Evolutionary conservation across 2,797 vertebrate genomes (phyloP), one percentile per base, ranked within the genome.

Genomic region (Balearica regulorum): DNA sequence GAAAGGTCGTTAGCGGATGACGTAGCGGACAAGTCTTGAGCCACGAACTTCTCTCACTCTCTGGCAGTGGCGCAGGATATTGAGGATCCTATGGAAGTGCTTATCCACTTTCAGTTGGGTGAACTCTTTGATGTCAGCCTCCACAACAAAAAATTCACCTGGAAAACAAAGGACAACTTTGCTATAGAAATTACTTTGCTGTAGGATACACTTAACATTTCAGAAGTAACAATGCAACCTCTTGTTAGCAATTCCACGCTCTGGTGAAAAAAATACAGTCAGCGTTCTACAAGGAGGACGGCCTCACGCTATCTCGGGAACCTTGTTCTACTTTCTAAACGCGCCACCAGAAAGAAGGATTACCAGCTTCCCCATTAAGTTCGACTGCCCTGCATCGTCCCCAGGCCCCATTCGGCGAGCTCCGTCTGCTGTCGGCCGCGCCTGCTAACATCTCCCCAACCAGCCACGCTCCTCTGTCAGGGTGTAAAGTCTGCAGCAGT

Each of bases 101-200:
- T 99, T 99, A 91, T 99, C 99, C 78, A 98, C 14, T 49, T 99
- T 99, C 95, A 98, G 90, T 82, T 98, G 90, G 0, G 98, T 98
- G 85, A 99, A 99, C 39, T 98, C 98, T 57, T 96, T 98, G 55
- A 99, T 96, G 62, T 99, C 99, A 5, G 98, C 98, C 61, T 99
- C 99, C 96, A 99, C 99, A n/a, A 99, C 73, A 49, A 99, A 99
- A 87, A 97, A 98, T 5, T 97, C 96, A 80, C 98, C 99, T 99
- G 97, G 54, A 90, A 96, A 96, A 92, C 31, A 96, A 86, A 77
- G 11, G 35, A 19, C 1, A 2, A 2, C 13, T 46, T 54, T 6
- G 37, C 46, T 62, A 17, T 14, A 71, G 71, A 29, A 78, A 12
- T 0, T 5, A 39, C 39, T 39, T 39, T 39, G 39, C 39, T 39